Evolutionary conservation across 2,888 invertebrate genomes (phyloP).

Genomic region (Pristionchus maxplancki): DNA sequence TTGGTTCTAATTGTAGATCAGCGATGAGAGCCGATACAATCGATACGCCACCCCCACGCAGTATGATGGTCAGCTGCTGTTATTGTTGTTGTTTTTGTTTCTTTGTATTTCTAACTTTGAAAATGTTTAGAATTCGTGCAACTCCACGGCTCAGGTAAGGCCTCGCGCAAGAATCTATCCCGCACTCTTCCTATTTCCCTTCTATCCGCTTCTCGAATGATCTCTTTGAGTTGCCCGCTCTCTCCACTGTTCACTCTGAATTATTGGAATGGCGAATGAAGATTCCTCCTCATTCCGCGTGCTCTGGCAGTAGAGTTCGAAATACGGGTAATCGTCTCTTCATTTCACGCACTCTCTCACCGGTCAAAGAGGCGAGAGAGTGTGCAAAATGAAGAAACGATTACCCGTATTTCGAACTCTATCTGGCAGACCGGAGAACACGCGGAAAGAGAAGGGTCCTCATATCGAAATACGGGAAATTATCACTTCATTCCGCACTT

Average conservation of each 20-base stretch:
- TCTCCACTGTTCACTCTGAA: background rate
- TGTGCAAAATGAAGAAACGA: too few relatives aligned
- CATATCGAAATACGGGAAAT: background rate
- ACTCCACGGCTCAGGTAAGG: slow-evolving; percentile 33
- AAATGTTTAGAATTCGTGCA: slow-evolving; percentile 41
- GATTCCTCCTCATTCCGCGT: background rate
- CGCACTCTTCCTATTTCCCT: background rate
- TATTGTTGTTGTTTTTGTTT: background rate
- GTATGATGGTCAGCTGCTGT: slow-evolving; percentile 64
- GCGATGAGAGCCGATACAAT: slow-evolving; percentile 71
- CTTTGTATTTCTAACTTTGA: background rate
- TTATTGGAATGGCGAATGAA: background rate
- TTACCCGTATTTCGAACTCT: too few relatives aligned
- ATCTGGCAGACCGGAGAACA: too few relatives aligned
- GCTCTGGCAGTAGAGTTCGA: background rate
- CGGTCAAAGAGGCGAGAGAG: too few relatives aligned
- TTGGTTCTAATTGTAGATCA: slow-evolving; percentile 61
- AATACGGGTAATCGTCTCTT: background rate
- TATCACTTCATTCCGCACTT: too few relatives aligned
- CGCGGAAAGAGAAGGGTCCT: too few relatives aligned
- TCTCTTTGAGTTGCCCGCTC: background rate
- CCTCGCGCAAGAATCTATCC: background rate
- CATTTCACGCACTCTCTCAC: too few relatives aligned
- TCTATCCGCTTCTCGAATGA: slow-evolving; percentile 38
- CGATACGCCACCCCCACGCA: slow-evolving; percentile 76